phyloP scores from a whole-genome alignment of 2,797 vertebrate species.

The Takifugu ocellatus region DNA sequence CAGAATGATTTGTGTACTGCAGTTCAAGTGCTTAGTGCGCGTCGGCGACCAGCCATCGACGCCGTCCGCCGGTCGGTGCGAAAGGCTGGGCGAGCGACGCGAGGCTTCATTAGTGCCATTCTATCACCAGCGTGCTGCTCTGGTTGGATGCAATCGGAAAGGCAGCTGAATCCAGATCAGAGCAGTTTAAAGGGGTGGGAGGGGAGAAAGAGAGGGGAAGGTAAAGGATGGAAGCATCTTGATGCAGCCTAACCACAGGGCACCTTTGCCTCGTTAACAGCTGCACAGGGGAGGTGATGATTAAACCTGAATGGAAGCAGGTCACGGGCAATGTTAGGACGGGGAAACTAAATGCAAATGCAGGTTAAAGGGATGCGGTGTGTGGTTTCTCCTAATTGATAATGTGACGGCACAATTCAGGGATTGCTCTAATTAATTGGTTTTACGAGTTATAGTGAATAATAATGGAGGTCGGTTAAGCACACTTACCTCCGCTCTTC shows the following conservation, averaged over 20 bases:
- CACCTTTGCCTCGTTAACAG: neutral
- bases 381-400: conserved; percentile 1
- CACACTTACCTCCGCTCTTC: conserved; percentile 70
- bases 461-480: conserved; percentile 8
- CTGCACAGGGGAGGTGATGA: neutral
- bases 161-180: conserved; percentile 75
- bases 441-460: conserved; percentile 1
- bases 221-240: conserved; percentile 22
- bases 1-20: conserved; percentile 59
- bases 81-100: neutral
- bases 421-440: conserved; percentile 10
- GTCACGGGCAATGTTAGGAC: neutral
- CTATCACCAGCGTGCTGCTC: conserved; percentile 17
- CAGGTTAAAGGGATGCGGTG: conserved; percentile 3
- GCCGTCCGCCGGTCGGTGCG: too few species aligned
- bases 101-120: conserved; percentile 35
- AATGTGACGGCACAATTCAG: conserved; percentile 2
- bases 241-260: conserved; percentile 15
- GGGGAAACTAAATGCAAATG: conserved; percentile 5
- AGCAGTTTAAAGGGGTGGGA: conserved; percentile 62
- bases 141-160: conserved; percentile 53
- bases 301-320: neutral
- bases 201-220: conserved; percentile 15
- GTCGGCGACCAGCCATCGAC: conserved; percentile 5
- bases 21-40: conserved; percentile 9